Conservation (phyloP, 1,140 invertebrate genomes). For the Tetragnatha versicolor region DNA sequence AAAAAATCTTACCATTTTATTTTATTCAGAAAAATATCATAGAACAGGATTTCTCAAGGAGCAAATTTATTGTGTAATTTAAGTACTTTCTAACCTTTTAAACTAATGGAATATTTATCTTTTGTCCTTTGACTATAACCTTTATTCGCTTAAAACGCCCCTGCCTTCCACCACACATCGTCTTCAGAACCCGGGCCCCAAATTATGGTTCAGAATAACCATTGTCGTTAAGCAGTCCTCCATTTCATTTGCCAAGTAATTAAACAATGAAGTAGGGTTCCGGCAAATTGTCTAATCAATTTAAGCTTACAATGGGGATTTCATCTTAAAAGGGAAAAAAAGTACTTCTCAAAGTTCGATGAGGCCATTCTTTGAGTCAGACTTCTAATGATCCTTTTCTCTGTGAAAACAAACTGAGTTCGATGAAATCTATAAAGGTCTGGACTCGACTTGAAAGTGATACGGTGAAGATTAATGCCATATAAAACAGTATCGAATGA, state of each 20-base stretch:
- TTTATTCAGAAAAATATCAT: too few relatives aligned
- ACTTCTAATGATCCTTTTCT: constrained; percentile 10
- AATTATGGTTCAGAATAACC: not conserved
- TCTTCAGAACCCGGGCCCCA: not conserved
- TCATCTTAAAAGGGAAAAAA: constrained; percentile 8
- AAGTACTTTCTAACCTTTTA: too few relatives aligned
- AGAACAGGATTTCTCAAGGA: too few relatives aligned
- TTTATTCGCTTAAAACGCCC: too few relatives aligned
- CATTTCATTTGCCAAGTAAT: constrained; percentile 26
- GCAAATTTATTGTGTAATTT: too few relatives aligned
- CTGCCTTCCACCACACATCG: too few relatives aligned
- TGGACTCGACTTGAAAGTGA: not conserved
- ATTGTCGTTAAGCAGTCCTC: not conserved
- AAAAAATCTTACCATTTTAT: too few relatives aligned
- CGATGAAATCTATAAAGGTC: constrained; percentile 23
- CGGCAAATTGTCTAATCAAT: constrained; percentile 25
- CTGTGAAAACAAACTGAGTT: constrained; percentile 6
- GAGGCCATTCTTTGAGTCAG: not conserved
- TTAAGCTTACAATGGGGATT: constrained; percentile 13
- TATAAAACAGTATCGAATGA: constrained; percentile 12
- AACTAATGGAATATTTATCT: too few relatives aligned
- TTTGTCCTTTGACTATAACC: too few relatives aligned
- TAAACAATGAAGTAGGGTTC: constrained; percentile 20
- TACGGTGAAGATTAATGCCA: constrained; percentile 23
- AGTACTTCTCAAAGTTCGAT: constrained; percentile 4